A percentile compares a stretch with the other conserved stretches of the same genome.
These are phyloP conservation scores for Pipistrellus pipistrellus DNA, from an alignment of 2,797 vertebrate species.

Conservation along the genomic window DNA sequence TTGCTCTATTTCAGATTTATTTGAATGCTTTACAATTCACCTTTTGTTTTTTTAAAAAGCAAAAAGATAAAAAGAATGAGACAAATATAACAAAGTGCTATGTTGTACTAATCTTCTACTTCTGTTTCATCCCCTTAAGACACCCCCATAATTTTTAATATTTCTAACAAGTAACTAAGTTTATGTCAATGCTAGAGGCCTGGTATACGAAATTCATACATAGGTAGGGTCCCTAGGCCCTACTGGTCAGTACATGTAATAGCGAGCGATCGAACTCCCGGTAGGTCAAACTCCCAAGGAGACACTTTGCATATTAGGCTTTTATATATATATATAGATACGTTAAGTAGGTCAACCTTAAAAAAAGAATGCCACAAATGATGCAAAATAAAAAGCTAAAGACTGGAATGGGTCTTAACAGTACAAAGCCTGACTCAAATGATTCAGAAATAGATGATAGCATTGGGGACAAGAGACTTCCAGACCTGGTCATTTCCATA, in stretches of 20 bases:
- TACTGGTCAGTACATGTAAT: too few species aligned
- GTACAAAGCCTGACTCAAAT: not conserved
- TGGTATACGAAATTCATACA: too few species aligned
- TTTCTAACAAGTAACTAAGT: constrained; percentile 22
- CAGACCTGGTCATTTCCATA: not conserved
- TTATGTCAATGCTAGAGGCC: not conserved
- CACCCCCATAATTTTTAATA: not conserved
- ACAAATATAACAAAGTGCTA: not conserved
- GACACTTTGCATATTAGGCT: too few species aligned
- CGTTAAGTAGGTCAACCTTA: not conserved
- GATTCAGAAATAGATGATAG: not conserved
- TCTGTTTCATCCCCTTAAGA: not conserved
- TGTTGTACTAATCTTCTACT: not conserved
- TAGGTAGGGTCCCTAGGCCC: too few species aligned
- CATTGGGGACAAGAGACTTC: not conserved
- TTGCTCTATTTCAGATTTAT: constrained; percentile 4
- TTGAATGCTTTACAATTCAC: not conserved
- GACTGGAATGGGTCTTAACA: not conserved
- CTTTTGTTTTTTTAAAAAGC: not conserved
- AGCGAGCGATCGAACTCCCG: fast-evolving
- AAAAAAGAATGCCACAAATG: not conserved
- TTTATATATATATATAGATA: not conserved
- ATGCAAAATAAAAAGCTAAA: not conserved
- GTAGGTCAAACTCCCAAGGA: too few species aligned
- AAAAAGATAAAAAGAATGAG: not conserved